Evolutionary conservation across 2,888 invertebrate species (phyloP).

Genomic region (Drosophila cracens): DNA sequence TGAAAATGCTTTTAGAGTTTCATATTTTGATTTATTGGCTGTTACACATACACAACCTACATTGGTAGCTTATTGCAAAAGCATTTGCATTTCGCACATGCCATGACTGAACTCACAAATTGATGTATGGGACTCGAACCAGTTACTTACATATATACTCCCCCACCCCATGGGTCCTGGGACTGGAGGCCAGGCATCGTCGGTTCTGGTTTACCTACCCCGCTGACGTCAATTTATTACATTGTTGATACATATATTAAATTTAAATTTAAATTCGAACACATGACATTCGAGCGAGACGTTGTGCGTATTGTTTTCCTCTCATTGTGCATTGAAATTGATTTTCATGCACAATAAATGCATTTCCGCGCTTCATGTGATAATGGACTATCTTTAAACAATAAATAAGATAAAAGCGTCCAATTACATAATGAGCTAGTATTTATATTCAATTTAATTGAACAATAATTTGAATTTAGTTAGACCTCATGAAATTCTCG

Average conservation of each 20-base stretch:
- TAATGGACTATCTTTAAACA: slow-evolving; percentile 55
- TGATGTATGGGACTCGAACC: slow-evolving; percentile 65
- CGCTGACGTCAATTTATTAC: slow-evolving; percentile 59
- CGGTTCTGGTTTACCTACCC: background rate
- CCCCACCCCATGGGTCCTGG: slow-evolving; percentile 1
- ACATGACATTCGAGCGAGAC: slow-evolving; percentile 13
- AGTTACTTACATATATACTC: slow-evolving; percentile 14
- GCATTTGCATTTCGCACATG: slow-evolving; percentile 67
- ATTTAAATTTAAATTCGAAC: slow-evolving; percentile 47
- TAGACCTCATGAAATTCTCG: background rate
- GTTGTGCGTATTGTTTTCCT: slow-evolving; percentile 26
- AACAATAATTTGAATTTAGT: slow-evolving; percentile 16
- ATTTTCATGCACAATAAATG: slow-evolving; percentile 61
- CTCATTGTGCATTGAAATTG: slow-evolving; percentile 35
- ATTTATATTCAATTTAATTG: slow-evolving; percentile 5
- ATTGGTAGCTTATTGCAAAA: slow-evolving; percentile 49
- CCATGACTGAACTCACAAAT: slow-evolving; percentile 53
- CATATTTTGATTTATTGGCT: slow-evolving; percentile 76
- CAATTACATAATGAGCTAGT: background rate
- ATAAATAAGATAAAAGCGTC: slow-evolving; percentile 52
- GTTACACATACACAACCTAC: slow-evolving; percentile 7
- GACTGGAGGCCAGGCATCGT: background rate
- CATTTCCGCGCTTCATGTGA: slow-evolving; percentile 59
- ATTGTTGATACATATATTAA: slow-evolving; percentile 66
- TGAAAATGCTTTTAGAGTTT: slow-evolving; percentile 74